Conservation (phyloP, 2,888 invertebrate genomes). For the Eupelmus urozonus region DNA sequence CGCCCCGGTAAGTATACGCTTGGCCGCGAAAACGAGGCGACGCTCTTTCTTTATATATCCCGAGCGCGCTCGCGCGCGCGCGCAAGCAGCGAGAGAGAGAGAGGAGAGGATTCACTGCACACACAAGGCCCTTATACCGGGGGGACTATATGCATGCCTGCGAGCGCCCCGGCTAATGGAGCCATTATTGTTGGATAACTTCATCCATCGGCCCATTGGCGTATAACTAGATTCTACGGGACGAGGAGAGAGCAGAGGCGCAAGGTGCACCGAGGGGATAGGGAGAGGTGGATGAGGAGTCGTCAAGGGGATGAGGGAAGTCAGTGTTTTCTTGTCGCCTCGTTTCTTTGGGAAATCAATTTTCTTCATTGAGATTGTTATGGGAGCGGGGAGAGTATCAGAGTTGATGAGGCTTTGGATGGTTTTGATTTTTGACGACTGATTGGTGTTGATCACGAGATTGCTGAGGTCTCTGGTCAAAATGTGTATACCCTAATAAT, state of each 20-base stretch:
- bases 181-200: conserved; percentile 77
- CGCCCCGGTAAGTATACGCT: conserved; percentile 76
- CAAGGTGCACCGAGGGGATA: conserved; percentile 18
- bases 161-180: conserved; percentile 73
- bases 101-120: conserved; percentile 17
- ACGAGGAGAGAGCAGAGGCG: not conserved
- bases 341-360: conserved; percentile 45
- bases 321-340: conserved; percentile 17
- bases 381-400: too few species aligned
- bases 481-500: too few species aligned
- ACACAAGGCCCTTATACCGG: conserved; percentile 49
- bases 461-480: too few species aligned
- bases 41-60: conserved; percentile 55
- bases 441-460: too few species aligned
- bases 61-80: conserved; percentile 54
- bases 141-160: too few species aligned
- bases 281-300: not conserved
- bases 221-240: conserved; percentile 51
- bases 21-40: conserved; percentile 66
- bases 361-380: too few species aligned
- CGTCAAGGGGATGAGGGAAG: conserved; percentile 1
- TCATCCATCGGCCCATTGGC: conserved; percentile 67
- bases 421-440: too few species aligned
- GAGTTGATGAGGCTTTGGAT: too few species aligned
- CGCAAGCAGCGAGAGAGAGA: not conserved